phyloP scores from a whole-genome alignment of 2,888 invertebrate genomes.

The Latrodectus elegans region DNA sequence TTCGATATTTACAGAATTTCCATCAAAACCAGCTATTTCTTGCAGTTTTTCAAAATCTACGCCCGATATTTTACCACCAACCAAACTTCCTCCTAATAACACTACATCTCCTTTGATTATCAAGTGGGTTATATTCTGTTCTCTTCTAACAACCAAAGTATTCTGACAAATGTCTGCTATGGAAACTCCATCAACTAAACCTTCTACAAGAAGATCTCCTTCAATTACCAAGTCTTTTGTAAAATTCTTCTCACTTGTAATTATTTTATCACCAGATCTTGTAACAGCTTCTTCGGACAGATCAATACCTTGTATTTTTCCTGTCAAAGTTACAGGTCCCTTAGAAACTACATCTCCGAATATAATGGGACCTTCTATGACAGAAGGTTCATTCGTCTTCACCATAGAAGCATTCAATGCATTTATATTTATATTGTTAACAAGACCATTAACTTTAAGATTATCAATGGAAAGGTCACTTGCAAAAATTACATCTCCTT shows the following conservation, averaged over 20 bases:
- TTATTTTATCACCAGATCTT: constrained; percentile 24
- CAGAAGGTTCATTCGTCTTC: constrained; percentile 46
- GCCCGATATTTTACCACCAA: constrained; percentile 44
- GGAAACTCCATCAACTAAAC: constrained; percentile 54
- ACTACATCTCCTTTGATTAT: constrained; percentile 49
- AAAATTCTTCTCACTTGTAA: constrained; percentile 58
- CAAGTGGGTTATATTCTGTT: constrained; percentile 38
- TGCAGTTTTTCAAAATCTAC: constrained; percentile 34
- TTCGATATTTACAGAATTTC: constrained; percentile 22
- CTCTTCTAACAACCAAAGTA: constrained; percentile 24
- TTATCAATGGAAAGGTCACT: constrained; percentile 34
- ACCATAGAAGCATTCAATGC: constrained; percentile 47
- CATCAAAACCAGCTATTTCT: constrained; percentile 30
- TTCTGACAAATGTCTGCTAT: constrained; percentile 58
- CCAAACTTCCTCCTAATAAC: constrained; percentile 22
- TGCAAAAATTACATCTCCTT: constrained; percentile 42
- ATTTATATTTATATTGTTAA: constrained; percentile 55
- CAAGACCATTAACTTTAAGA: constrained; percentile 27
- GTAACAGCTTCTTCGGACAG: constrained; percentile 65
- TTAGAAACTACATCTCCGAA: constrained; percentile 40
- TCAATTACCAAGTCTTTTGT: constrained; percentile 23
- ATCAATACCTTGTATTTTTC: constrained; percentile 66
- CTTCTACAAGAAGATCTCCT: constrained; percentile 43
- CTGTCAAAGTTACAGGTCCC: constrained; percentile 54
- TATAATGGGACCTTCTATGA: constrained; percentile 38